A percentile compares a stretch with the other conserved stretches of the same genome.
phyloP scores from a whole-genome alignment of 1,140 invertebrate genomes.

The Nilaparvata lugens region DNA sequence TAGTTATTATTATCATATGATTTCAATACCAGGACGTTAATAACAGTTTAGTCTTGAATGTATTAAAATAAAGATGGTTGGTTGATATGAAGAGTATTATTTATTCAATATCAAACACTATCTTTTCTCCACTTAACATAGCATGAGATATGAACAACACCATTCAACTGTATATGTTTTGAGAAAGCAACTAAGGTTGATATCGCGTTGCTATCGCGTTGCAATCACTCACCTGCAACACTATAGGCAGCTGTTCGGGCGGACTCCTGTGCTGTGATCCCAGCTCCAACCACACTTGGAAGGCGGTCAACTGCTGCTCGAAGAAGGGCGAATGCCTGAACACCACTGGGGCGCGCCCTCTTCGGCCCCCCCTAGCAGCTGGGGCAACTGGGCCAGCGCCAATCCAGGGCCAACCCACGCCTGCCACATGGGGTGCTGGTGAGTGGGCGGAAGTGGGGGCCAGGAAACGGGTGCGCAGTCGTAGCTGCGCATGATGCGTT shows the following conservation, averaged over 20 bases:
- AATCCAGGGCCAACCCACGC: conserved; percentile 97
- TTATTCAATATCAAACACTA: too few species aligned
- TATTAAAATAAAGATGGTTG: too few species aligned
- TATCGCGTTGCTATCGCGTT: too few species aligned
- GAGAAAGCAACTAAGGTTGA: too few species aligned
- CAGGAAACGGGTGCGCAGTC: conserved; percentile 91
- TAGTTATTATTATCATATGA: too few species aligned
- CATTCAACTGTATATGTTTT: too few species aligned
- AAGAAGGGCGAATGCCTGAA: conserved; percentile 88
- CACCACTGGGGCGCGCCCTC: conserved; percentile 33
- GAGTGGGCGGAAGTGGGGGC: conserved; percentile 82
- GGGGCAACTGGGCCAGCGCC: conserved; percentile 80
- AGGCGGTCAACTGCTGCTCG: conserved; percentile 97
- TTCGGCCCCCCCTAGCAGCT: conserved; percentile 47
- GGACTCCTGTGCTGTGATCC: conserved; percentile 64
- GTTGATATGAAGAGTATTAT: too few species aligned
- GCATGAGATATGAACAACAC: too few species aligned
- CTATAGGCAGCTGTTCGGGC: conserved; percentile 95
- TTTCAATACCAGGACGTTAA: too few species aligned
- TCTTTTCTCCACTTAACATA: too few species aligned
- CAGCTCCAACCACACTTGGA: conserved; percentile 89
- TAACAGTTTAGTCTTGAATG: too few species aligned
- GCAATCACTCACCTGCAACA: conserved; percentile 79
- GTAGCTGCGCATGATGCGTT: conserved; percentile 91
- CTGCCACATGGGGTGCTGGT: conserved; percentile 88